Evolutionary conservation across 2,113 vertebrate species (phyloP), one percentile per base, ranked within the genome.

Genomic region (Oryzias celebensis): DNA sequence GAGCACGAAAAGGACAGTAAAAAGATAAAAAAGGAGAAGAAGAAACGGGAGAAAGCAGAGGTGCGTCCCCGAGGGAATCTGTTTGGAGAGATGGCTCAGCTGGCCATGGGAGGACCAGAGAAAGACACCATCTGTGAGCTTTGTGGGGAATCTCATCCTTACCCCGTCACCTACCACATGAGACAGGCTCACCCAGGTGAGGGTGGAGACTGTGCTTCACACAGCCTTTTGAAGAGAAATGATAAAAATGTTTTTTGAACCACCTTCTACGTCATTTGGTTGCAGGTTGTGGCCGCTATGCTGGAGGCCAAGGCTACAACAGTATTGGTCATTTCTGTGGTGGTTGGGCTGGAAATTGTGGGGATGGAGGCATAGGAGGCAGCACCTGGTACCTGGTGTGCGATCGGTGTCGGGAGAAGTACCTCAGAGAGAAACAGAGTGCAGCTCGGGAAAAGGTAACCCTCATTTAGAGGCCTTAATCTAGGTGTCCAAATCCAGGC

Each of bases 351-450:
- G 97, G 97, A 15, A 99, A 99, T 68, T 99, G 97, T 89, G 97
- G 97, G 0, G 97, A 98, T 45, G 97, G 97, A 43, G 97, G 97
- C 51, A 95, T 98, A 46, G 97, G 97, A 87, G 97, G 97, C 82
- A 99, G 97, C 88, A 99, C 97, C 4, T 99, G 97, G 97, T 99
- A 99, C 71, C 89, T 99, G 71, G 96, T 99, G 18, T 99, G 97
- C 10, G 97, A 99, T 72, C 93, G 96, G 54, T 99, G 97, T 87
- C 90, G 97, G 68, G 97, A 99, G 73, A 99, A 99, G 70, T 99
- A 99, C 62, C 94, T 99, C 49, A 91, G 97, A 62, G 97, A 99
- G 83, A 98, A 98, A 65, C 97, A 98, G 86, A 96, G 95, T 17
- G 96, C 96, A 31, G 96, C 97, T 62, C 94, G 96, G 72, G 97